Base-by-base conservation (phyloP, 2,888 invertebrate genomes). In the Cataglyphis altisquamis region DNA sequence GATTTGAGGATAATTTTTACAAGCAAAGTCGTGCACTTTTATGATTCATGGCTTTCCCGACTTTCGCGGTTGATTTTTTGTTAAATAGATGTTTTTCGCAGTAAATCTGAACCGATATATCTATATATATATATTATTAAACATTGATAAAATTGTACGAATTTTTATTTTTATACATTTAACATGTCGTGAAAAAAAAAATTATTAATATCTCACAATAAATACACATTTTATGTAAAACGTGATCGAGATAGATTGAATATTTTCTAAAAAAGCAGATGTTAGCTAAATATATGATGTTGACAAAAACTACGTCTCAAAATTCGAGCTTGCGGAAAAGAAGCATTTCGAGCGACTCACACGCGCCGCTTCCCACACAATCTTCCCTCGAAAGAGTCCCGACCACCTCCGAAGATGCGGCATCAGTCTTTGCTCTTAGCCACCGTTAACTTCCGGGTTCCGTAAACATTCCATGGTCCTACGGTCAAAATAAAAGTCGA, bases 401-500 rank as follows among this genome's bases (percentile, higher is more conserved):
- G 57, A 45, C 67, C 75, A 39, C 25, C 48, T 36, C 36, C 60
- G 70, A 36, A 81, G 70, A 82, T 62, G 80, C 82, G 67, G 84
- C 68, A 83, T 64, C 62, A 64, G 39, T 62, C 57, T 78, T 62
- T 81, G 67, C 87, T 78, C 83, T 86, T 64, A 74, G 82, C 68
- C 80, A 80, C 86, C 85, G 85, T 89, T 85, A 86, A 85, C 88
- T 75, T 64, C 63, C 82, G 68, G 82, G 60, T 84, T 88, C 70
- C 85, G 86, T 85, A 89, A 89, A 89, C 86, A 90, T 85, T 84
- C 84, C 67, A 60, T 57, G 84, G 67, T 74, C 67, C 84, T 81
- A 68, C 82, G 82, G 83, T 70, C 78, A 75, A 64, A 68, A 70
- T 85, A 85, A 86, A 81, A 82, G 82, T 85, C 64, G 57, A 86